A percentile compares a stretch with the other conserved stretches of the same genome.
Conservation (phyloP, 2,888 invertebrate species). For the Aleiodes leptofemur region DNA sequence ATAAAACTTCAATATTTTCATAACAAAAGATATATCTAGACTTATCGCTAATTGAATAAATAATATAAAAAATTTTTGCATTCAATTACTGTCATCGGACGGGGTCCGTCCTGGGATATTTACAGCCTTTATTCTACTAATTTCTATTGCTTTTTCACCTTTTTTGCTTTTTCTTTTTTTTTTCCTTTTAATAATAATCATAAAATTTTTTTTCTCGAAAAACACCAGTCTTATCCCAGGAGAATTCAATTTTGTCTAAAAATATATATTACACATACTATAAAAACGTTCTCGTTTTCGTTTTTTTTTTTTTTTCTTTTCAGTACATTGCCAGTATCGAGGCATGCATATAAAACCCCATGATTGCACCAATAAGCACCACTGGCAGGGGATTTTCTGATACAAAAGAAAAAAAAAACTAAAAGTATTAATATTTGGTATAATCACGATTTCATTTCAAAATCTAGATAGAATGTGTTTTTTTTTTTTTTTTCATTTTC, state of each 20-base stretch:
- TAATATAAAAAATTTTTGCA: constrained; percentile 33
- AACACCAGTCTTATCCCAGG: constrained; percentile 53
- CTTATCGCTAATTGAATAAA: constrained; percentile 40
- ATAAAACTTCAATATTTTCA: constrained; percentile 48
- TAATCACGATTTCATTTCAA: constrained; percentile 53
- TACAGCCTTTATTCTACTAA: constrained; percentile 6
- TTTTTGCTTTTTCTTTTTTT: neutral
- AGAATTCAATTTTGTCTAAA: constrained; percentile 56
- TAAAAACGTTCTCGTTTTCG: constrained; percentile 45
- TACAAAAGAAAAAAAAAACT: constrained; percentile 2
- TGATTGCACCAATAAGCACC: constrained; percentile 58
- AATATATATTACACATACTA: constrained; percentile 61
- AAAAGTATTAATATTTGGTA: constrained; percentile 44
- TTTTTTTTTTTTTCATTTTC: constrained; percentile 53
- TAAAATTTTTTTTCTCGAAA: constrained; percentile 46
- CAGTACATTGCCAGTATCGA: constrained; percentile 58
- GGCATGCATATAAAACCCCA: constrained; percentile 54
- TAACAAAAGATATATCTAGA: constrained; percentile 56
- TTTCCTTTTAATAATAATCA: constrained; percentile 24
- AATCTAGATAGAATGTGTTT: constrained; percentile 53
- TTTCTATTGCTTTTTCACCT: constrained; percentile 19
- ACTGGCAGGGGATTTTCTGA: constrained; percentile 54
- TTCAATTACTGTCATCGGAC: constrained; percentile 20
- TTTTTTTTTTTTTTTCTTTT: constrained; percentile 40
- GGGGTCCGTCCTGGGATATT: constrained; percentile 17